Evolutionary conservation across 1,140 invertebrate genomes (phyloP).

Genomic region (Gryllus bimaculatus): DNA sequence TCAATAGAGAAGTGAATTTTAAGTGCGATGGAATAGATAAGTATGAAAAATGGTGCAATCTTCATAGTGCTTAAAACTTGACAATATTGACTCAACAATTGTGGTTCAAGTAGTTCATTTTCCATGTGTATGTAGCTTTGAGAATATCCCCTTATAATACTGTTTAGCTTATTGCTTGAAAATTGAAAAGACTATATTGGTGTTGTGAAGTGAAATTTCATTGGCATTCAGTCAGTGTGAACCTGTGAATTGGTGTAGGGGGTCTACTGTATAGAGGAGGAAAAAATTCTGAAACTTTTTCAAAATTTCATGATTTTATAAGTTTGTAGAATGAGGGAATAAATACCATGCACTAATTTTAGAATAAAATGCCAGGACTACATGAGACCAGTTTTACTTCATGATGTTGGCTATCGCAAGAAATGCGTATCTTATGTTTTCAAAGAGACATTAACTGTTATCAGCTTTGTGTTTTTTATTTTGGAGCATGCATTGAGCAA

Average conservation of each 20-base stretch:
- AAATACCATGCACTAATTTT: not conserved
- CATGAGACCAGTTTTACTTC: not conserved
- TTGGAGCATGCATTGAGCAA: too few species aligned
- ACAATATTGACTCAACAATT: not conserved
- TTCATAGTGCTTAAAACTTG: not conserved
- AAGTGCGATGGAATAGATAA: constrained; percentile 1
- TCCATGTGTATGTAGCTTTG: constrained; percentile 2
- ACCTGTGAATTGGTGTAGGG: not conserved
- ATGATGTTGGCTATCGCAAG: too few species aligned
- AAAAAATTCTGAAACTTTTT: not conserved
- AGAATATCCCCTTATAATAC: not conserved
- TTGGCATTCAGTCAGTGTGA: not conserved
- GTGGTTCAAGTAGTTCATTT: not conserved
- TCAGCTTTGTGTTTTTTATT: too few species aligned
- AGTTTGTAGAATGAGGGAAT: not conserved
- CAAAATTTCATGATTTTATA: not conserved
- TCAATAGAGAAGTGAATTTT: not conserved
- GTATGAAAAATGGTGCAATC: constrained; percentile 1
- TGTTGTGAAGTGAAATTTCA: not conserved
- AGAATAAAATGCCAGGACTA: not conserved
- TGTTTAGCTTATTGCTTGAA: not conserved
- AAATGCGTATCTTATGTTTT: too few species aligned
- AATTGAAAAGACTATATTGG: not conserved
- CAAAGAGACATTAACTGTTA: too few species aligned
- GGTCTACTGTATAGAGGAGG: not conserved